These are phyloP conservation scores for Phaetusa simplex DNA, from an alignment of 2,113 vertebrate genomes.

Conservation along the genomic window DNA sequence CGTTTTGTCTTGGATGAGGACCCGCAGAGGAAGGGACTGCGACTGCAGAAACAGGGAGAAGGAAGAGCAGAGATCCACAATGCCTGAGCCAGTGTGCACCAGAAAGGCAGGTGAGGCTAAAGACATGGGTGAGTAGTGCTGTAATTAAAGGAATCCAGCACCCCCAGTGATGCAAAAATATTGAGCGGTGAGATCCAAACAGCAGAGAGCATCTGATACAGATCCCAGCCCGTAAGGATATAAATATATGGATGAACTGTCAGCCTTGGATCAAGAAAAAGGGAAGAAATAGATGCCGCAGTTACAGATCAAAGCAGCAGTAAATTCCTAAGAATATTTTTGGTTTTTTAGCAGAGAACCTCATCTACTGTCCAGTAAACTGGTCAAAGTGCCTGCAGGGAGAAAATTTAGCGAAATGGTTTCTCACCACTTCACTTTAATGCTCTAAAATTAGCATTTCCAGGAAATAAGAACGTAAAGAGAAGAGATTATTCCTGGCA, in stretches of 20 bases:
- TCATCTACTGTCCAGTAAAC: background rate
- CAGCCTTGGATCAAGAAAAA: slow-evolving; percentile 16
- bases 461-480: background rate
- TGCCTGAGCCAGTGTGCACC: background rate
- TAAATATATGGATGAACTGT: slow-evolving; percentile 38
- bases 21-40: background rate
- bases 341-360: background rate
- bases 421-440: background rate
- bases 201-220: background rate
- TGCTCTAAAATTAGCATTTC: slow-evolving; percentile 9
- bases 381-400: background rate
- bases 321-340: background rate
- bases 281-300: background rate
- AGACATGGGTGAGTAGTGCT: background rate
- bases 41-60: background rate
- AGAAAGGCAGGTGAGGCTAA: background rate
- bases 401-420: background rate
- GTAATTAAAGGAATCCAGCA: background rate
- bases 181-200: background rate
- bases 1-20: background rate
- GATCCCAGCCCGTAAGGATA: background rate
- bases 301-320: slow-evolving; percentile 26
- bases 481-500: background rate
- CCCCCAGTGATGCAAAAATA: background rate
- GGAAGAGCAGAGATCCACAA: background rate